Base-by-base conservation (phyloP, 2,888 invertebrate species). In the Stegophylla sp. region DNA sequence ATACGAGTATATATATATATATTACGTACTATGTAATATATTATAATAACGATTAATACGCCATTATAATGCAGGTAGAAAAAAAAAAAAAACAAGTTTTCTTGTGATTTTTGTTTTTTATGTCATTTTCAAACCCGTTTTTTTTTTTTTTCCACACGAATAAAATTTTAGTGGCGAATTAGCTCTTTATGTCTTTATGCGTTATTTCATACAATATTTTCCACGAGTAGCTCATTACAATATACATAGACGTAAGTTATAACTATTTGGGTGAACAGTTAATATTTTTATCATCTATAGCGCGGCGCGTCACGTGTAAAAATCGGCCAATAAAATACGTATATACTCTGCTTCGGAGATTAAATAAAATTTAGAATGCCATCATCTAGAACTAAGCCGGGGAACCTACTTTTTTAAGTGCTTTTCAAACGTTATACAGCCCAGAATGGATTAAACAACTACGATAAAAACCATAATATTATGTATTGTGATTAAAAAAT, bases 271-370 rank as follows among this genome's bases (percentile, higher is more conserved):
- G 45, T 20, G 45, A 69, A 69, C 59, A 48, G 77, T 77, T 77
- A 48, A 77, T 69, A 77, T 69, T 77, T 76, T 77, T 69, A 77
- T 59, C 59, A 61, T 77, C 59, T 34, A 26, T 12, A n/a, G n/a
- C n/a, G n/a, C 26, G 43, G 43, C 45, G 20, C 20, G 41, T 53
- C 28, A n/a, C 43, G n/a, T n/a, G 45, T 28, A 20, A 34, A 51
- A 23, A n/a, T 59, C 28, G 20, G 20, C 56, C 69, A 67, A 59
- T 77, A 77, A 77, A 69, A 69, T 75, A 56, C n/a, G n/a, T 48
- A 3, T 2, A 12, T 51, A 34, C 7, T n/a, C n/a, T n/a, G 1
- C 20, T 20, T 28, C 15, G 17, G 28, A 20, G 34, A 48, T 69
- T 67, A 69, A 77, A n/a, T 67, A 69, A 4, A 41, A 66, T 45